Evolutionary conservation across 2,797 vertebrate species (phyloP), one percentile per base, ranked within the genome.

Genomic region (Melanotaenia boesemani): DNA sequence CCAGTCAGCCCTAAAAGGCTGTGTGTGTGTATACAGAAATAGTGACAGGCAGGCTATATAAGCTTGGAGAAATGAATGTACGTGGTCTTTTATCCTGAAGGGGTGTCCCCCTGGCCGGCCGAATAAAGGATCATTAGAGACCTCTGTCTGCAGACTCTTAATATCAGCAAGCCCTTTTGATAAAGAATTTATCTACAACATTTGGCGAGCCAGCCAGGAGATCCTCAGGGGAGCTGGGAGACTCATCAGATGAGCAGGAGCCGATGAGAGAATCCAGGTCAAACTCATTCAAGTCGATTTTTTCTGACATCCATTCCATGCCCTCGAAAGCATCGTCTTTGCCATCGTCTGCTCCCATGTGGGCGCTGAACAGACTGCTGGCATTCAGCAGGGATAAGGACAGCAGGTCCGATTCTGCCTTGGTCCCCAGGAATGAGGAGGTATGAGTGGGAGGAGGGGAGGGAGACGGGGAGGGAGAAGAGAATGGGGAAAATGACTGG

Each of bases 281-380:
- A 32, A 98, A 95, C 88, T 97, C 96, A 83, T 94, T 96, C 89
- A 99, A 92, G 90, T 99, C 96, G 52, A 98, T 96, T 87, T 99
- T 98, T 92, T 99, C 97, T 48, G 96, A 93, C 97, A 99, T 98
- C 98, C 97, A 99, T 76, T 98, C 97, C 95, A 98, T 97, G 83
- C 95, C 96, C 34, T 93, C 95, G 86, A 99, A 97, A 55, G 95
- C 93, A 89, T 97, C 97, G 83, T 95, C 97, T 94, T 89, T 79
- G 65, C 63, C 72, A 58, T 67, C 61, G 11, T 89, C 91, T 79
- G 85, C 87, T 84, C 82, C 74, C 1, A 74, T 4, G 0, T 90
- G 80, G 54, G 64, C 4, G 4, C 83, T 12, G 61, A 94, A 88
- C 80, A 94, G 87, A 59, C 84, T 74, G 22, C 69, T 61, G 59